A percentile compares a stretch with the other conserved stretches of the same genome.
Evolutionary conservation across 2,113 vertebrate genomes (phyloP).

Genomic region (Chroicocephalus ridibundus): DNA sequence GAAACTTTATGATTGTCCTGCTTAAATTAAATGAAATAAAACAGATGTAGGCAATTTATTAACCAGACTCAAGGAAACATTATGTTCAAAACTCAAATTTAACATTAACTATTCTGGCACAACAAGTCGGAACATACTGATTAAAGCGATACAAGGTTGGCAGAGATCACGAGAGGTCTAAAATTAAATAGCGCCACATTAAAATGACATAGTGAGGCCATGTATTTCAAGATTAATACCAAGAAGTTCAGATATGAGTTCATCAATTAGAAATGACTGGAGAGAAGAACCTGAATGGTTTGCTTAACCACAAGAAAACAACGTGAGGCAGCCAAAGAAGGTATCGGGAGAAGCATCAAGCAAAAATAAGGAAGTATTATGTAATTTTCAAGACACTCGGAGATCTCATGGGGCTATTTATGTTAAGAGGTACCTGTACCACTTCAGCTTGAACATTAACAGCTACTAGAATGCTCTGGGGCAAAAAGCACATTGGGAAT

Average conservation of each 20-base stretch:
- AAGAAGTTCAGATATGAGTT: not conserved
- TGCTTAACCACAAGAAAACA: not conserved
- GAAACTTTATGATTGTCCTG: not conserved
- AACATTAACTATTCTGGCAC: not conserved
- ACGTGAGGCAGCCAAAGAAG: not conserved
- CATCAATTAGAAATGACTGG: not conserved
- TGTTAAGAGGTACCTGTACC: not conserved
- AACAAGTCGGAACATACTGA: not conserved
- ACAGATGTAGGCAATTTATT: not conserved
- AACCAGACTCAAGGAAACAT: not conserved
- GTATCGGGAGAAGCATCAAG: not conserved
- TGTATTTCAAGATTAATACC: not conserved
- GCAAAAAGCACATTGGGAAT: not conserved
- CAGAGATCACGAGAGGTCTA: not conserved
- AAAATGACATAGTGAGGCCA: not conserved
- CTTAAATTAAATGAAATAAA: not conserved
- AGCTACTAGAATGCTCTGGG: not conserved
- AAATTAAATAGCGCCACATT: not conserved
- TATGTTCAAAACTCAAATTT: not conserved
- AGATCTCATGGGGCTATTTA: not conserved
- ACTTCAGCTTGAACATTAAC: not conserved
- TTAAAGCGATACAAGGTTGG: not conserved
- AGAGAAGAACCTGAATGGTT: not conserved
- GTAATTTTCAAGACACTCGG: not conserved
- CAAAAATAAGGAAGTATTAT: not conserved